Evolutionary conservation across 2,113 vertebrate species (phyloP), one percentile per base, ranked within the genome.

Genomic region (Gyps fulvus): DNA sequence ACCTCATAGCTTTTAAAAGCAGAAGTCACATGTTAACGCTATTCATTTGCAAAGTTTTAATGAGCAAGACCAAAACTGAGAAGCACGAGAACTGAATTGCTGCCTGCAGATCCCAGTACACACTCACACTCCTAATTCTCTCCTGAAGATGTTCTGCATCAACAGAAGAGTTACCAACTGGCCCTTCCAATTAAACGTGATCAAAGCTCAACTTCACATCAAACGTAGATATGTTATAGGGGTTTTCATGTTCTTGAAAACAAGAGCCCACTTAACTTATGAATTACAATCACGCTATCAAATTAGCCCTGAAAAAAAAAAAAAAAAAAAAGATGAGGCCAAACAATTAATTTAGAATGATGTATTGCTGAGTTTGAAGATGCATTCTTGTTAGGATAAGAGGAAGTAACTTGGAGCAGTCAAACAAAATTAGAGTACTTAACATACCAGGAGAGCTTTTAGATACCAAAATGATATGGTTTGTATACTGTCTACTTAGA

Each of bases 391-490:
- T 50, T 79, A 62, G 72, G 59, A 31, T 74, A 83, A 81, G 63
- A 81, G 59, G 54, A 81, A 94, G 79, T 59, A 82, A 95, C 73
- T 69, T 42, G 13, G 34, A 72, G 36, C 25, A 78, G 59, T 65
- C 69, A 89, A 81, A 87, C 34, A 87, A 72, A 94, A 79, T 79
- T 50, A 67, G 50, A 84, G 70, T 83, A 71, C 40, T 95, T 87
- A 67, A 63, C 65, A 82, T 91, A 94, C 69, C 76, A 84, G 47
- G 52, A 89, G 67, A 89, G 76, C 55, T 89, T 95, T 87, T 20
- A 76, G 61, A 79, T 69, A 82, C 34, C 73, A 74, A 91, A 95
- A 89, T 82, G 18, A 77, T 62, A 91, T 0, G 31, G 83, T 84
- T 74, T 82, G 57, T 31, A 52, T 14, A 23, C 38, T 11, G 19